A percentile compares a stretch with the other conserved stretches of the same genome.
phyloP scores from a whole-genome alignment of 2,888 invertebrate genomes.

The Thecophora atra region DNA sequence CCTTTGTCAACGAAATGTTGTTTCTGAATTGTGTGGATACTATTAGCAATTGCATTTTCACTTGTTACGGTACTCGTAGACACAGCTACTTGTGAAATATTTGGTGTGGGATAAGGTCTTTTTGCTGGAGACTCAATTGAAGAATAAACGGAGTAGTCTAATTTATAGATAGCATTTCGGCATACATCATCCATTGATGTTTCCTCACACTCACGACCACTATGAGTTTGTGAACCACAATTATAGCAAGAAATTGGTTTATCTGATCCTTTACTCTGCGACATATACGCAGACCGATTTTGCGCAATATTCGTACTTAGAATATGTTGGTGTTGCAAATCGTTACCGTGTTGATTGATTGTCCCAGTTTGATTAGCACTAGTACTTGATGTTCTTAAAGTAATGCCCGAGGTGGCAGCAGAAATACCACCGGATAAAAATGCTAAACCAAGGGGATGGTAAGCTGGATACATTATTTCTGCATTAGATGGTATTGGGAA shows the following conservation, averaged over 20 bases:
- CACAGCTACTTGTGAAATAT: neutral
- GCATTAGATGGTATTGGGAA: slow-evolving; percentile 68
- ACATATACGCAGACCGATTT: slow-evolving; percentile 52
- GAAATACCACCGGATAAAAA: slow-evolving; percentile 54
- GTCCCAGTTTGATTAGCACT: slow-evolving; percentile 32
- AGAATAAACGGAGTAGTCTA: slow-evolving; percentile 68
- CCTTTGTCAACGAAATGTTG: slow-evolving; percentile 7
- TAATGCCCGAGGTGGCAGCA: slow-evolving; percentile 44
- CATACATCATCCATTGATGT: slow-evolving; percentile 93
- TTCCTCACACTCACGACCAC: slow-evolving; percentile 87
- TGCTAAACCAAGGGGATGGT: slow-evolving; percentile 54
- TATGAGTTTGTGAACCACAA: slow-evolving; percentile 87
- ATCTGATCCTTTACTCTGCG: slow-evolving; percentile 50
- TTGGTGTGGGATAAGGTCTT: slow-evolving; percentile 14
- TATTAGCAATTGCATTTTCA: slow-evolving; percentile 18
- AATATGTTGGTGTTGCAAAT: slow-evolving; percentile 47
- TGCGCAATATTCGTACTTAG: slow-evolving; percentile 53
- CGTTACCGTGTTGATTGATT: slow-evolving; percentile 21
- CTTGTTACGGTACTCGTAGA: slow-evolving; percentile 5
- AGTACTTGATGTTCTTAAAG: slow-evolving; percentile 45
- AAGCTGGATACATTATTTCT: slow-evolving; percentile 69
- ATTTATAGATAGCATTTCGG: slow-evolving; percentile 74
- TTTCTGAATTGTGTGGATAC: slow-evolving; percentile 7
- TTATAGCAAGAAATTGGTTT: slow-evolving; percentile 81
- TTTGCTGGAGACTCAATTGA: slow-evolving; percentile 33